Base-by-base conservation (phyloP, 2,113 vertebrate species). In the Dromaius novaehollandiae region DNA sequence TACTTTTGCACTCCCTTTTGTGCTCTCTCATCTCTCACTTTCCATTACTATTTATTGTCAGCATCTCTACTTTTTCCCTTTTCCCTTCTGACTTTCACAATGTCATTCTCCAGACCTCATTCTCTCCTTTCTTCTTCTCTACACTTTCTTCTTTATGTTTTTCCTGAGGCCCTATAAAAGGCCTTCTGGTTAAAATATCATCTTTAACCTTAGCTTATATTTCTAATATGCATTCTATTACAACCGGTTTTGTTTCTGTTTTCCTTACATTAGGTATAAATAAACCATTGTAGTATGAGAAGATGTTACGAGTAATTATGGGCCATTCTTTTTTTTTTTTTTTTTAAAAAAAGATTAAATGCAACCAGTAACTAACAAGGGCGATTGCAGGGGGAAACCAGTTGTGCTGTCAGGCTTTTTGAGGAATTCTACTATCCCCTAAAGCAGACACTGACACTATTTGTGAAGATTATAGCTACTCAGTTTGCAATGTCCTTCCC, bases 311-410 rank as follows among this genome's bases (percentile, higher is more conserved):
- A 85, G 71, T 56, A 92, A 25, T 82, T 87, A 84, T 13, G 34
- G 32, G 65, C 28, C 69, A 12, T 82, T 89, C 76, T 93, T n/a
- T n/a, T n/a, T n/a, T n/a, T n/a, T n/a, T n/a, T n/a, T n/a, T n/a
- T n/a, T n/a, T n/a, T n/a, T n/a, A n/a, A n/a, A n/a, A n/a, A n/a
- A 2, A 28, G 87, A 68, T 95, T 92, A 96, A 96, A 86, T 86
- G 50, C 11, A 38, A 93, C 63, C 74, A 70, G 55, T 78, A 87
- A 92, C 10, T 75, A 21, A 65, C 51, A 58, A 83, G 26, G 5
- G n/a, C 46, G 42, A 14, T 6, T 79, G 44, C 9, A 8, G 9
- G 3, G 26, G 38, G 11, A 60, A 93, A 79, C 9, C 7, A n/a
- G 7, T 48, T 84, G 32, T 82, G 68, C 60, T 86, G 63, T 38